phyloP scores from a whole-genome alignment of 2,113 vertebrate genomes.

The Hyla sarda region DNA sequence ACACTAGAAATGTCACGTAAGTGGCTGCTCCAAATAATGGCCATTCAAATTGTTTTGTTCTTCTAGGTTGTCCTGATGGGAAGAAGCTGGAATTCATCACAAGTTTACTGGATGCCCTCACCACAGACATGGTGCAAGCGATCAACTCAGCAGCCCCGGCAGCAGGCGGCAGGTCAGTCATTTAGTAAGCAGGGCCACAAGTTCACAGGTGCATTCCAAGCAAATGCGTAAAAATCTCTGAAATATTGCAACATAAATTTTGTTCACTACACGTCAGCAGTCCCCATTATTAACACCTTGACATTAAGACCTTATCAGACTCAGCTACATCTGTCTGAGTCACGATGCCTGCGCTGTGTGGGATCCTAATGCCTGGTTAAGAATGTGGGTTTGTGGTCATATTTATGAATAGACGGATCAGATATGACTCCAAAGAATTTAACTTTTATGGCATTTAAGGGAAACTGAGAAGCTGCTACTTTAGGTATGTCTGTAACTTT shows the following conservation, averaged over 20 bases:
- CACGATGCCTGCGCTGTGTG: background rate
- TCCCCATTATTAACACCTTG: conserved; percentile 11
- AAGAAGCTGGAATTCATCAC: conserved; percentile 98
- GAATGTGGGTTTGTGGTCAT: background rate
- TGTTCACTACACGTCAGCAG: background rate
- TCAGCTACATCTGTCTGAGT: background rate
- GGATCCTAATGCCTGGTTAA: background rate
- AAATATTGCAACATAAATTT: conserved; percentile 14
- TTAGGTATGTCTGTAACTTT: conserved; percentile 20
- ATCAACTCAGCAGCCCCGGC: conserved; percentile 95
- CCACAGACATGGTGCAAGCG: conserved; percentile 98
- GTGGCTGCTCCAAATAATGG: background rate
- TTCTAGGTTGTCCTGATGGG: conserved; percentile 92
- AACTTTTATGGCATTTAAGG: conserved; percentile 32
- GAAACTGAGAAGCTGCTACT: conserved; percentile 3
- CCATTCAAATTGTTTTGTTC: background rate
- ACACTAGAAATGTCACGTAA: background rate
- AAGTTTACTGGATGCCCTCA: conserved; percentile 94
- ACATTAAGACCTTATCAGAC: background rate
- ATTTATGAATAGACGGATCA: conserved; percentile 21
- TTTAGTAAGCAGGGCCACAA: conserved; percentile 1
- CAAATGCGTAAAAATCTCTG: conserved; percentile 5
- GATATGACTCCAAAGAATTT: conserved; percentile 15
- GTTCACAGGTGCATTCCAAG: background rate
- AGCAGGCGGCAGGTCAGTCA: conserved; percentile 94